Base-by-base conservation (phyloP, 2,113 vertebrate genomes). In the Herpailurus yagouaroundi region DNA sequence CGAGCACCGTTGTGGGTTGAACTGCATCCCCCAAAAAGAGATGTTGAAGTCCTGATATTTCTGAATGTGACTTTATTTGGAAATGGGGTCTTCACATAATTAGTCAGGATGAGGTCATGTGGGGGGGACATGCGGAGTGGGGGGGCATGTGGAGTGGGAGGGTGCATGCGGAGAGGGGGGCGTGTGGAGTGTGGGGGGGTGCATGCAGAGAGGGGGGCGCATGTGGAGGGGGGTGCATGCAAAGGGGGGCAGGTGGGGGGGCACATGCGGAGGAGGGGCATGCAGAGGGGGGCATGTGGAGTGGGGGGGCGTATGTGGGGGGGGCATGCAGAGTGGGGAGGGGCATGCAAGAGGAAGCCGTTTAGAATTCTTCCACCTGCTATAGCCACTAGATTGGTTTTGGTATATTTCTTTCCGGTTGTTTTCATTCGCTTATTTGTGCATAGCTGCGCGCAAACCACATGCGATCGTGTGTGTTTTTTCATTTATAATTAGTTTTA, bases 351-450 rank as follows among this genome's bases (percentile, higher is more conserved):
- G 25, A 29, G 21, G 12, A 50, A 50, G 7, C 7, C 4, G 1
- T 7, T 55, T 41, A 33, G 41, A 71, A 12, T 15, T 33, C 63
- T 15, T 77, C 31, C 13, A 6, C 25, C 31, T 3, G 29, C 57
- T 1, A 0, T 16, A 23, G 4, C 29, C 29, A 0, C 74, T 45
- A 3, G 4, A 4, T 9, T 21, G 27, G 14, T 33, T 60, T 33
- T 3, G 31, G 36, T 11, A 1, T 36, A 1, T 87, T 48, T 69
- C 60, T 81, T 60, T 57, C 45, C 11, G 0, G 29, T 21, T 29
- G 45, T 88, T 57, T 41, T 21, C 52, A 18, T 79, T 33, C 12
- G 38, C 25, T 10, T 29, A 18, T 87, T 73, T 15, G 13, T n/a
- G 29, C 11, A 0, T 31, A 11, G 63, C 71, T 36, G 36, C 45